A percentile compares a stretch with the other conserved stretches of the same genome.
Conservation (phyloP, 92 coral and sea anemone species). For the Micromussa lordhowensis region DNA sequence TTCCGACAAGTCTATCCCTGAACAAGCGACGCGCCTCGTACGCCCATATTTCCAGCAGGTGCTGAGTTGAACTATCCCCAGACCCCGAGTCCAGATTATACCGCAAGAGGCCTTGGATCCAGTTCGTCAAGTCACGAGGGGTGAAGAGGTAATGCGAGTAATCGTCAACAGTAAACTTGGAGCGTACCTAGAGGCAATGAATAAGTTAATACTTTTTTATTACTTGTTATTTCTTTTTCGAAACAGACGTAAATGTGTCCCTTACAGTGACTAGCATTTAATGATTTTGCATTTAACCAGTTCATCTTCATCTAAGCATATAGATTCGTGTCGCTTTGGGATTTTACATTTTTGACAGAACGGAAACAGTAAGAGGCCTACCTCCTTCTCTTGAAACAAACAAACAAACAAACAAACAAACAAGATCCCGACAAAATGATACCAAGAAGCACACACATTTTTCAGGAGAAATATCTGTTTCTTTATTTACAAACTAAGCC, state of each 20-base stretch:
- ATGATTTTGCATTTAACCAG: not conserved
- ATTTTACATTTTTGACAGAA: too few species aligned
- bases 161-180: slow-evolving; percentile 98
- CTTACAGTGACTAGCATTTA: not conserved
- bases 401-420: too few species aligned
- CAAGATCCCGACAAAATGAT: too few species aligned
- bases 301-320: too few species aligned
- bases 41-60: slow-evolving; percentile 93
- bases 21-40: slow-evolving; percentile 94
- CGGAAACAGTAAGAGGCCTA: too few species aligned
- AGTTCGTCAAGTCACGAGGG: slow-evolving; percentile 98
- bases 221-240: too few species aligned
- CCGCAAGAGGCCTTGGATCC: slow-evolving; percentile 93
- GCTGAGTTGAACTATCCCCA: slow-evolving; percentile 90
- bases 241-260: too few species aligned
- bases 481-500: too few species aligned
- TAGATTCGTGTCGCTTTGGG: too few species aligned
- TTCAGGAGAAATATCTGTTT: too few species aligned
- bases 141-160: slow-evolving; percentile 97
- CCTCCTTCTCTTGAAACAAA: too few species aligned
- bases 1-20: slow-evolving; percentile 95
- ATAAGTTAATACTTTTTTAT: not conserved
- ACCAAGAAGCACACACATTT: too few species aligned
- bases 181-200: slow-evolving; percentile 73
- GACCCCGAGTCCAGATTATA: slow-evolving; percentile 84